Evolutionary conservation across 2,797 vertebrate species (phyloP), one percentile per base, ranked within the genome.

Genomic region (Pelobates cultripes): DNA sequence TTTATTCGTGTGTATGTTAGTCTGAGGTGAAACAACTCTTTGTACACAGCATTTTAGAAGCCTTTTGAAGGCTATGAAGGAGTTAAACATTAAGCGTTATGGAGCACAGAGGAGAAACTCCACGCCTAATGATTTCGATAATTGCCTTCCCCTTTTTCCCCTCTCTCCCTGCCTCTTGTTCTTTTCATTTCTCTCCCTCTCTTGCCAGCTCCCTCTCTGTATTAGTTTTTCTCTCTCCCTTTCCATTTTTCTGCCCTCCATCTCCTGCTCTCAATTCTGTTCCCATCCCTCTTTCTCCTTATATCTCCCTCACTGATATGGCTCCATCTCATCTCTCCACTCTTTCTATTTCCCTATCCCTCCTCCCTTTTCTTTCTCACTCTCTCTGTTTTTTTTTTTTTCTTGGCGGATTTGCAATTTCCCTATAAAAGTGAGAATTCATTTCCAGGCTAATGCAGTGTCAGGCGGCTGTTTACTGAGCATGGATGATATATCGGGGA

Each of bases 391-490:
- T 86, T 89, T 89, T 86, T 86, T 90, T 90, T 90, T 88, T 91
- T 90, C 89, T 90, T 91, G 89, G 94, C 94, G 94, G 94, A 96
- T 96, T 96, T 96, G 96, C 96, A 96, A 96, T 97, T 96, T 97
- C 95, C 96, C 95, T 97, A 95, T 96, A 96, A 97, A 97, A 97
- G 89, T 97, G 95, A 97, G 97, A 97, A 97, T 96, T 97, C 96
- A 97, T 97, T 97, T 96, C 96, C 96, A 95, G 95, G 95, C 96
- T 97, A 97, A 97, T 97, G 96, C 96, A 96, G 96, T 97, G 96
- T 97, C 96, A 97, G 96, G 94, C 95, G 95, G 96, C 95, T 96
- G 96, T 97, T 96, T 97, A 96, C 95, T 93, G 96, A 97, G 96
- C 96, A 96, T 97, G 96, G 95, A 97, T 97, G 96, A 97, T 97